phyloP scores from a whole-genome alignment of 2,113 vertebrate genomes.

The Oreochromis niloticus region DNA sequence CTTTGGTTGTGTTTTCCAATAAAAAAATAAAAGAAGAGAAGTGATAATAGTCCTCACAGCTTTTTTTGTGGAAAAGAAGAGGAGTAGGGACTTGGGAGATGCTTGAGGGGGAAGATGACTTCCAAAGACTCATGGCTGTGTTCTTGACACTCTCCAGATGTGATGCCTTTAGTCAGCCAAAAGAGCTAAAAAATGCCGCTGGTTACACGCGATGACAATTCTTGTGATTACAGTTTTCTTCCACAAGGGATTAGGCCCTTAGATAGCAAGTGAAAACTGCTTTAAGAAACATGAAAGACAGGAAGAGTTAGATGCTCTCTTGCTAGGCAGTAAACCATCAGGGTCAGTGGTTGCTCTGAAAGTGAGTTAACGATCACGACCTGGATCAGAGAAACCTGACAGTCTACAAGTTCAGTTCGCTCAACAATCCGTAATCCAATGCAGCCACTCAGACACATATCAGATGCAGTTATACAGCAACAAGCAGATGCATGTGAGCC shows the following conservation, averaged over 20 bases:
- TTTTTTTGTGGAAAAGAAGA: not conserved
- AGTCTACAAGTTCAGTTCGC: not conserved
- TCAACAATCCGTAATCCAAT: not conserved
- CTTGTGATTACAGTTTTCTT: not conserved
- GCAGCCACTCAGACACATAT: not conserved
- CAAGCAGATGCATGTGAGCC: not conserved
- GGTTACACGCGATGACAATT: not conserved
- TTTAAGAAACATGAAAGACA: not conserved
- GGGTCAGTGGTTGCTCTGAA: not conserved
- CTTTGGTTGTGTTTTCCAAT: not conserved
- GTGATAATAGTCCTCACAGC: not conserved
- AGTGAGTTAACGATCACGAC: not conserved
- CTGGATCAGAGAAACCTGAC: not conserved
- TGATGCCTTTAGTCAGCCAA: not conserved
- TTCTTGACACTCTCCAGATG: not conserved
- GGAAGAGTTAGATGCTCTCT: not conserved
- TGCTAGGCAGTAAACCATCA: not conserved
- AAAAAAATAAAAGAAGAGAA: not conserved
- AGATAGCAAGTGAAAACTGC: not conserved
- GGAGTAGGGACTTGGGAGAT: not conserved
- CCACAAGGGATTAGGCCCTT: not conserved
- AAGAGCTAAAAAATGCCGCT: not conserved
- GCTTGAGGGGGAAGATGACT: not conserved
- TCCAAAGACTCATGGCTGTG: not conserved
- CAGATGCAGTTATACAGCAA: no score